These are phyloP conservation scores for Noctua fimbriata DNA, from an alignment of 2,888 invertebrate species.

Conservation along the genomic window DNA sequence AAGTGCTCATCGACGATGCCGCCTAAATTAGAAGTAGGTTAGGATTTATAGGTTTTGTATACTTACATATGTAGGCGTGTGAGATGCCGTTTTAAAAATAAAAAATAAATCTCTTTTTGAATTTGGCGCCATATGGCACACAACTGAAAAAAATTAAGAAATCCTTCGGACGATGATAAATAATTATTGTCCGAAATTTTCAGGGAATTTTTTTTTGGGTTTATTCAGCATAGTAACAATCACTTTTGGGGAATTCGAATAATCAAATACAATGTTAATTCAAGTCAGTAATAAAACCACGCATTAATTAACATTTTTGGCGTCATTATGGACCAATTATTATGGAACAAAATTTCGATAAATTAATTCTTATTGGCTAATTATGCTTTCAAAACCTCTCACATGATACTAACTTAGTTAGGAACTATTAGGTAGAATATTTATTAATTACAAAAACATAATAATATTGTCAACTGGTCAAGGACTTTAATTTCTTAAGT, in stretches of 20 bases:
- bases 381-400: slow-evolving; percentile 14
- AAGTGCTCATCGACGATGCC: slow-evolving; percentile 86
- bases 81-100: slow-evolving; percentile 5
- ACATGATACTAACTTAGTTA: slow-evolving; percentile 27
- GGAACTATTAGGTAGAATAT: slow-evolving; percentile 43
- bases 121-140: neutral
- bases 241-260: neutral
- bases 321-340: neutral
- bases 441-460: slow-evolving; percentile 48
- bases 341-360: neutral
- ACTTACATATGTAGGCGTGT: neutral
- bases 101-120: neutral
- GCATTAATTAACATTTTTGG: neutral
- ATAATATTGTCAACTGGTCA: slow-evolving; percentile 32
- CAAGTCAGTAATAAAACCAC: neutral
- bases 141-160: neutral
- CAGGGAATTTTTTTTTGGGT: neutral
- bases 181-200: neutral
- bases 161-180: neutral
- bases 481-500: slow-evolving; percentile 5
- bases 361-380: slow-evolving; percentile 15
- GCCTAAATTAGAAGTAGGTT: slow-evolving; percentile 30
- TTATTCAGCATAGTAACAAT: neutral
- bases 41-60: slow-evolving; percentile 14
- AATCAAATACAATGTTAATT: neutral